Evolutionary conservation across 2,888 invertebrate genomes (phyloP), one percentile per base, ranked within the genome.

Genomic region (Podotricha telesiphe): DNA sequence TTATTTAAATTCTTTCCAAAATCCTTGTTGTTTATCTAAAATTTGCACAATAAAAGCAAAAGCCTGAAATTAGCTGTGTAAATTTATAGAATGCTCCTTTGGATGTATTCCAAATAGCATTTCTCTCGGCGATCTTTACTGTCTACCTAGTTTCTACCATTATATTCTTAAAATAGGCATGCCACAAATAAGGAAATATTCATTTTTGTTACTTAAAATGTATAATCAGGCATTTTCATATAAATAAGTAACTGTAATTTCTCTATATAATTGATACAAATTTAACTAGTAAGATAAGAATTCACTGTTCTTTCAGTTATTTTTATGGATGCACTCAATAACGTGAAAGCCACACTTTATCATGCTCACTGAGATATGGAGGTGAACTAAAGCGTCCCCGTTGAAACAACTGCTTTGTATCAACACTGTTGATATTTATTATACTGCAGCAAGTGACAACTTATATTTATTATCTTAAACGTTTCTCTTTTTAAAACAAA

Each of bases 1-100:
- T 34, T 17, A 55, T 34, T n/a, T 37, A 55, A 11, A 37, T 37
- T 34, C 50, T 20, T 22, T 55, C 17, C 34, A 34, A 55, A 55
- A 17, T 13, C 48, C 34, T 0, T 50, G n/a, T 8, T 50, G 37
- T 62, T 34, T 51, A 55, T 67, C n/a, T 67, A 67, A 45, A 67
- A 53, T 55, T 61, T 53, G 22, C n/a, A 20, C 67, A 53, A 53
- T 67, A 47, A 62, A 62, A 62, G 37, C 61, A 61, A 62, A 62
- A 53, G 37, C 61, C 58, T 63, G 62, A 70, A 70, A 63, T 67
- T 70, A 63, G 48, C 63, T 56, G 61, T 51, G 58, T 42, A 45
- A 69, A 66, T 69, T 69, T 66, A 69, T 55, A 62, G 66, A 69
- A 69, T 58, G 63, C 69, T 58, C 42, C 58, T 58, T 70, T 70